These are phyloP conservation scores for Diploptera punctata DNA, from an alignment of 2,888 invertebrate genomes.

Conservation along the genomic window DNA sequence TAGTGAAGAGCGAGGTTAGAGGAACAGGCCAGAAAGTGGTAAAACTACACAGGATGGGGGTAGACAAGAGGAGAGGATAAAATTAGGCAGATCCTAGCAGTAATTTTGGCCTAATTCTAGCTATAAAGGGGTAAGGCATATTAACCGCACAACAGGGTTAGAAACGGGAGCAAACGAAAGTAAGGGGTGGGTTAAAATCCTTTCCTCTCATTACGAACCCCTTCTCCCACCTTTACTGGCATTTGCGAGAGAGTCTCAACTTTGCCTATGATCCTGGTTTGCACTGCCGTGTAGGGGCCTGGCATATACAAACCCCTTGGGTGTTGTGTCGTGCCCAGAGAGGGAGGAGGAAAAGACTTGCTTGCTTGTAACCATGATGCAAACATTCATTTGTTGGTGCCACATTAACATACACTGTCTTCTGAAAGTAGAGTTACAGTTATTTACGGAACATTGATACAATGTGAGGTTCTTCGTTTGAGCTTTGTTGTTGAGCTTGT, in stretches of 20 bases:
- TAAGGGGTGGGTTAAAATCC: conserved; percentile 25
- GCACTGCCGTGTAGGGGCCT: neutral
- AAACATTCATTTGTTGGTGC: neutral
- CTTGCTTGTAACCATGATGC: neutral
- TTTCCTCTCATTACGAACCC: conserved; percentile 25
- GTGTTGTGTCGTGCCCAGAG: neutral
- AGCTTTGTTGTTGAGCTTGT: no score
- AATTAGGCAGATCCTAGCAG: conserved; percentile 37
- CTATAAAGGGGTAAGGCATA: conserved; percentile 31
- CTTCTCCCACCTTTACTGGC: conserved; percentile 1
- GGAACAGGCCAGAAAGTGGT: neutral
- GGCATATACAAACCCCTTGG: conserved; percentile 15
- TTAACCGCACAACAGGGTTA: conserved; percentile 27
- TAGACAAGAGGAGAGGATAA: neutral
- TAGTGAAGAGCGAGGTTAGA: no score
- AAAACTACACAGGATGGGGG: conserved; percentile 3
- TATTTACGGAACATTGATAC: no score
- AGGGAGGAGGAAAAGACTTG: neutral
- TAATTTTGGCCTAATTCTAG: conserved; percentile 35
- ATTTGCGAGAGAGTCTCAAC: neutral
- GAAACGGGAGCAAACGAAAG: conserved; percentile 17
- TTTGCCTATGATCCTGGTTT: neutral
- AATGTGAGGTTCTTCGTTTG: no score
- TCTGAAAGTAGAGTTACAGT: no score
- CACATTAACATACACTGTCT: no score